phyloP scores from a whole-genome alignment of 2,888 invertebrate species.

The Syrista parreyssii region DNA sequence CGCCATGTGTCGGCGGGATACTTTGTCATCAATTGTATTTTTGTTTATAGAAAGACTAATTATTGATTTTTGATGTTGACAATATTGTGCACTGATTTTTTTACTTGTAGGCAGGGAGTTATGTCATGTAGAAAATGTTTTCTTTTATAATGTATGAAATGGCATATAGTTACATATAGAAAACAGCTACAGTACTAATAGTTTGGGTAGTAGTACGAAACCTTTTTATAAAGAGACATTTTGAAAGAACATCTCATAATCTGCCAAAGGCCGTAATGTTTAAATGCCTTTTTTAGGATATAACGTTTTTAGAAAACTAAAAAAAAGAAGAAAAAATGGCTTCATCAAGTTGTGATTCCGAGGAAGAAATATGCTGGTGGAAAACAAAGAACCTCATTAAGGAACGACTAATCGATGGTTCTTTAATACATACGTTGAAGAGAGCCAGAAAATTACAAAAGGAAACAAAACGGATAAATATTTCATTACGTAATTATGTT shows the following conservation, averaged over 20 bases:
- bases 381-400: constrained; percentile 23
- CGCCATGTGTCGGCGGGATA: not conserved
- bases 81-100: not conserved
- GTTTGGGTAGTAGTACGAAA: not conserved
- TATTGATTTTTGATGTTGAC: not conserved
- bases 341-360: not conserved
- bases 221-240: too few species aligned
- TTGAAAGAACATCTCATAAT: not conserved
- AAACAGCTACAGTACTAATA: not conserved
- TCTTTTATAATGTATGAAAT: not conserved
- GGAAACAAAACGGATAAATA: constrained; percentile 36
- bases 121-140: not conserved
- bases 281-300: not conserved
- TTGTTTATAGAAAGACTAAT: not conserved
- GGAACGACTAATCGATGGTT: constrained; percentile 24
- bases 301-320: not conserved
- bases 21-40: not conserved
- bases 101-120: not conserved
- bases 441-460: constrained; percentile 22
- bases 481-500: constrained; percentile 30
- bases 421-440: constrained; percentile 27
- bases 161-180: not conserved
- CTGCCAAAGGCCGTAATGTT: not conserved
- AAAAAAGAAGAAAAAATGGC: not conserved
- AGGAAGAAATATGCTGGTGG: constrained; percentile 28